These are phyloP conservation scores for Meiosimyza platycephala DNA, from an alignment of 2,888 invertebrate genomes.

Conservation along the genomic window DNA sequence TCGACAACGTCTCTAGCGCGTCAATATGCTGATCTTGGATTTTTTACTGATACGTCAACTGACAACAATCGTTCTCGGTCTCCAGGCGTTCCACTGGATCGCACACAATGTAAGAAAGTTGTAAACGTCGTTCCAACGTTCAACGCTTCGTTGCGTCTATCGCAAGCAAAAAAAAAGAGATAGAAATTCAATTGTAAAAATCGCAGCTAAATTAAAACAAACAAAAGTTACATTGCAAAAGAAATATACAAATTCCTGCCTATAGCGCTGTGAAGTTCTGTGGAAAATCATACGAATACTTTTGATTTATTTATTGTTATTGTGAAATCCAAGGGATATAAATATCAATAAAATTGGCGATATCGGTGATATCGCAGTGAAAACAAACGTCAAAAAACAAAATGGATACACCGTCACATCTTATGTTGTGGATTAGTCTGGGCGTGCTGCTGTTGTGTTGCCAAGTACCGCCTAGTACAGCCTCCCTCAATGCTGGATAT, in stretches of 20 bases:
- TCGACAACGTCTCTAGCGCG: neutral
- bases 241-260: slow-evolving; percentile 12
- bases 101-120: slow-evolving; percentile 20
- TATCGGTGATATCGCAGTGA: slow-evolving; percentile 29
- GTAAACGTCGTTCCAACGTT: neutral
- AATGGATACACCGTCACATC: slow-evolving; percentile 46
- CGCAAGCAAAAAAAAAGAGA: slow-evolving; percentile 1
- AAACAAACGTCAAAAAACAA: slow-evolving; percentile 19
- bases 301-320: neutral
- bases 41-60: slow-evolving; percentile 29
- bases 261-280: slow-evolving; percentile 26
- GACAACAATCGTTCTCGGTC: slow-evolving; percentile 29
- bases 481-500: slow-evolving; percentile 61
- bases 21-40: slow-evolving; percentile 34
- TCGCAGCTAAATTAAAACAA: neutral
- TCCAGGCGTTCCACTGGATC: slow-evolving; percentile 38
- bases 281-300: slow-evolving; percentile 23
- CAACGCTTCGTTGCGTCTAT: slow-evolving; percentile 19
- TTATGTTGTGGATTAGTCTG: slow-evolving; percentile 48
- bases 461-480: slow-evolving; percentile 44
- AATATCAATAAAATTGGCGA: slow-evolving; percentile 38
- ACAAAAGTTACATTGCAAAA: slow-evolving; percentile 8
- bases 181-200: slow-evolving; percentile 22
- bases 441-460: slow-evolving; percentile 47
- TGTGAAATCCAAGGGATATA: slow-evolving; percentile 33